These are phyloP conservation scores for Leptinotarsa tumamoca DNA, from an alignment of 2,888 invertebrate species.

Conservation along the genomic window DNA sequence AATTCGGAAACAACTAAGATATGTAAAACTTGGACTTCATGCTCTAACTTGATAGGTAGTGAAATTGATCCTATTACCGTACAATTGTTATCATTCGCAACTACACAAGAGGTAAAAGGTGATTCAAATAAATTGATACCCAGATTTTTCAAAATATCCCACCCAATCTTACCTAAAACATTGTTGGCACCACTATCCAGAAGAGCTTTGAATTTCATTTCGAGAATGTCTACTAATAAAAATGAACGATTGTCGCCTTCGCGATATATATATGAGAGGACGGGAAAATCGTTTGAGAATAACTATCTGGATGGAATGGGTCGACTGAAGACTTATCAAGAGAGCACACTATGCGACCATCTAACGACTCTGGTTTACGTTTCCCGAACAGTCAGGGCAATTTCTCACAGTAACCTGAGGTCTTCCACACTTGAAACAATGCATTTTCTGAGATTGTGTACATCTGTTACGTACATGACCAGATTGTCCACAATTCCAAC, in stretches of 20 bases:
- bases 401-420: slow-evolving; percentile 21
- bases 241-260: slow-evolving; percentile 33
- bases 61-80: slow-evolving; percentile 26
- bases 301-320: neutral
- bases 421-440: slow-evolving; percentile 27
- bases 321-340: neutral
- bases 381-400: slow-evolving; percentile 28
- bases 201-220: slow-evolving; percentile 21
- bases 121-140: neutral
- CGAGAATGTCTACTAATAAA: slow-evolving; percentile 26
- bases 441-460: neutral
- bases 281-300: slow-evolving; percentile 9
- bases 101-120: neutral
- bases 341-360: slow-evolving; percentile 12
- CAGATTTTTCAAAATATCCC: slow-evolving; percentile 24
- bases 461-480: slow-evolving; percentile 15
- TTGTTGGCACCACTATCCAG: slow-evolving; percentile 27
- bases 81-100: slow-evolving; percentile 20
- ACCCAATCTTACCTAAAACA: slow-evolving; percentile 26
- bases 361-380: slow-evolving; percentile 21
- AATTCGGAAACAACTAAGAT: slow-evolving; percentile 32
- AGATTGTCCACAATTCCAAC: slow-evolving; percentile 24
- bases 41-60: slow-evolving; percentile 27
- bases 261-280: slow-evolving; percentile 22
- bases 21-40: slow-evolving; percentile 24